Evolutionary conservation across 2,113 vertebrate species (phyloP), one percentile per base, ranked within the genome.

Genomic region (Ciconia stormi): DNA sequence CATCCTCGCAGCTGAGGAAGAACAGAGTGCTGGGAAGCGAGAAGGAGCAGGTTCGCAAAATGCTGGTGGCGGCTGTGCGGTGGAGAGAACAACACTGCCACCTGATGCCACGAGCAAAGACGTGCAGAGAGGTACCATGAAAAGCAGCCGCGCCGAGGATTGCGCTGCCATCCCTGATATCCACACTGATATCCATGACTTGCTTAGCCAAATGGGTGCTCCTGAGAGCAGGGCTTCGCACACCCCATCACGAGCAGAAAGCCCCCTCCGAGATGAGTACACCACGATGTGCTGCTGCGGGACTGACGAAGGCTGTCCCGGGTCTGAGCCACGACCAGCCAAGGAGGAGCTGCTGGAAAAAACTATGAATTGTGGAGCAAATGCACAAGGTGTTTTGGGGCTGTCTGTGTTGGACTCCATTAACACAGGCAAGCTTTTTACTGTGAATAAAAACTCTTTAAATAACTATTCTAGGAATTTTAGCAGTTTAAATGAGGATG

Each of bases 401-500:
- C 96, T 97, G 82, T 98, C 98, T 7, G 91, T 97, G 70, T 91
- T 98, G 81, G 98, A 98, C 84, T 94, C 98, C 46, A 96, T 98
- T 82, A 96, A 97, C 50, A 98, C 98, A 10, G 94, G 97, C 80
- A 98, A 96, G 67, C 94, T 98, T 92, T 97, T 98, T 85, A 98
- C 98, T 96, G 97, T 98, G 87, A 98, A 98, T 85, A 99, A 98
- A 93, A 98, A 71, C 85, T 98, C 98, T 86, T 61, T 99, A 80
- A 98, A 97, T 96, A 99, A 97, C 97, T 99, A 99, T 90, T 99
- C 98, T 29, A 97, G 99, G 85, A 99, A 99, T 94, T 97, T 98
- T 32, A 98, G 98, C 96, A 98, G 73, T 71, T 92, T 98, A 34
- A 97, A 94, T 5, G 97, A 98, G 87, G 98, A 98, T 26, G 96